phyloP scores from a whole-genome alignment of 2,797 vertebrate genomes.

The Gymnoscopelus microlampas region DNA sequence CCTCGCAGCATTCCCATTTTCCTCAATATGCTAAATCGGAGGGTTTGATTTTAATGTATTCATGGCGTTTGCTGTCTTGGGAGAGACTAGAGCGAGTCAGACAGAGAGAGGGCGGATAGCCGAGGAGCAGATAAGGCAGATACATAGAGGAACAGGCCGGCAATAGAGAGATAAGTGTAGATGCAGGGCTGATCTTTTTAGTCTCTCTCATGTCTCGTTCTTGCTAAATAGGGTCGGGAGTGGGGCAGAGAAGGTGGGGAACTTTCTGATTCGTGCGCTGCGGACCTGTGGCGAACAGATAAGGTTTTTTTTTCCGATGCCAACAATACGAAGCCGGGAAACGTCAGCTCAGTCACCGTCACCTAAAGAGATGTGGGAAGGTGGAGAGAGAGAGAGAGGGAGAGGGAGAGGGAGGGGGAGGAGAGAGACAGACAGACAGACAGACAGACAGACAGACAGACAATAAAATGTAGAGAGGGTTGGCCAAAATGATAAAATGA shows the following conservation, averaged over 20 bases:
- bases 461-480: not conserved
- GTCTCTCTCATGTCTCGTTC: not conserved
- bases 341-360: constrained; percentile 56
- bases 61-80: not conserved
- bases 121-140: constrained; percentile 4
- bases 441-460: not conserved
- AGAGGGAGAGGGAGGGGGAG: not conserved
- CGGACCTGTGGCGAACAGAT: constrained; percentile 53
- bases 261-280: constrained; percentile 38
- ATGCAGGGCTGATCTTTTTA: constrained; percentile 20
- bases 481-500: constrained; percentile 11
- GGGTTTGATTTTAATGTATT: not conserved
- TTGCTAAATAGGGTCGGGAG: constrained; percentile 13
- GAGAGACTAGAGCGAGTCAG: not conserved
- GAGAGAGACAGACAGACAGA: constrained; percentile 10
- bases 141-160: not conserved
- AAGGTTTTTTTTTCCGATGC: constrained; percentile 60
- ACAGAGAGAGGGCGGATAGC: not conserved
- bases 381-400: constrained; percentile 10
- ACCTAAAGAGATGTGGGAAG: constrained; percentile 32
- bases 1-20: too few species aligned
- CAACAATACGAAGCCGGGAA: constrained; percentile 53
- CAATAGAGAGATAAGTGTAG: constrained; percentile 7
- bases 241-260: constrained; percentile 1
- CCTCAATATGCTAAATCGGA: too few species aligned